Evolutionary conservation across 1,140 invertebrate genomes (phyloP), one percentile per base, ranked within the genome.

Genomic region (Zaprionus vittiger): DNA sequence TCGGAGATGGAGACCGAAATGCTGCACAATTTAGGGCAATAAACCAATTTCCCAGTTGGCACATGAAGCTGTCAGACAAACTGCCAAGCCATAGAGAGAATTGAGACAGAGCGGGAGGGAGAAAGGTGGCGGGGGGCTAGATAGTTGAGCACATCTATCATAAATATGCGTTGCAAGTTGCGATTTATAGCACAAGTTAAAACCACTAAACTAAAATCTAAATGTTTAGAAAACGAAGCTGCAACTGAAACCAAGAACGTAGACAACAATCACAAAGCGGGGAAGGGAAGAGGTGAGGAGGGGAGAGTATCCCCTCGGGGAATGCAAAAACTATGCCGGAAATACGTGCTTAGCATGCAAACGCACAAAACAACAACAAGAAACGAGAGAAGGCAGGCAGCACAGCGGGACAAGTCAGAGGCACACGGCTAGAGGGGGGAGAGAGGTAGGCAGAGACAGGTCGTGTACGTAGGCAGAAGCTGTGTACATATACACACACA

Each of bases 311-410:
- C 5, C 7, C 5, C n/a, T n/a, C n/a, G 52, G 57, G 69, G 66
- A 82, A 73, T 80, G 77, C 84, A 87, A 82, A 87, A 80, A 87
- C 80, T 87, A 83, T 89, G 80, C 84, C 83, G 83, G 83, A 89
- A 87, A 87, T 89, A 89, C 84, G 83, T 87, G 83, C 83, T 87
- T 87, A 87, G 84, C 84, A 83, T 87, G 78, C 71, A 83, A 87
- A 83, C 80, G 80, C 84, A 89, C 65, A 83, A 60, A 86, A 74
- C 65, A 80, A 79, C 64, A 80, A 66, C 68, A 73, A 26, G 31
- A 47, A 60, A 20, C 38, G 66, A 67, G 14, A 49, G 64, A 47
- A 20, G 47, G 22, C 38, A 7, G n/a, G 52, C 24, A 4, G 28
- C 41, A 64, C 55, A 68, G 44, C 31, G 44, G 70, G 24, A 22